Conservation (phyloP, 2,797 vertebrate genomes). For the Sebastes glaucus region DNA sequence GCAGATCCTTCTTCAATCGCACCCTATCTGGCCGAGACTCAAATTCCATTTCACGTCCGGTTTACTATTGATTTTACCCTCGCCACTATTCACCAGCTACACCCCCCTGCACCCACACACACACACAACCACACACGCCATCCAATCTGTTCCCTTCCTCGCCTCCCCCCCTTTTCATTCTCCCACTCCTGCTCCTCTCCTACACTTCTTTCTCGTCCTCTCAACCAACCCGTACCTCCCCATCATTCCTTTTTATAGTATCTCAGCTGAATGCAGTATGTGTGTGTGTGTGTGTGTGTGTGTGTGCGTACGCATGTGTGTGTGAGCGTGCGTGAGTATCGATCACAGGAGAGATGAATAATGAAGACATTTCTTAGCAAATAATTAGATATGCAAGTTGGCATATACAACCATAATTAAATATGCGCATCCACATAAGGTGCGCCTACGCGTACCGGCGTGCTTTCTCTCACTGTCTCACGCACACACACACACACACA, state of each 20-base stretch:
- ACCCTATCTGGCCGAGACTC: constrained; percentile 75
- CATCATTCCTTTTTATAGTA: constrained; percentile 46
- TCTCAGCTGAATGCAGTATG: constrained; percentile 22
- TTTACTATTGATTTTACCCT: constrained; percentile 83
- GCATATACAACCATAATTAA: constrained; percentile 59
- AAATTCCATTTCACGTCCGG: constrained; percentile 82
- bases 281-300: not conserved
- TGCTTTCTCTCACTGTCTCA: constrained; percentile 27
- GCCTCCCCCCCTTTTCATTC: constrained; percentile 44
- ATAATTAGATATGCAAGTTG: constrained; percentile 59
- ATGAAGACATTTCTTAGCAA: constrained; percentile 58
- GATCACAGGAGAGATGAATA: constrained; percentile 63
- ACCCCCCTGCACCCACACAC: constrained; percentile 21
- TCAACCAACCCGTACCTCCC: constrained; percentile 44
- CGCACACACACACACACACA: not conserved
- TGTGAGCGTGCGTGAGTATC: not conserved
- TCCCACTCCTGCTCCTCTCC: constrained; percentile 38
- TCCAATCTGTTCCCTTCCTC: constrained; percentile 60
- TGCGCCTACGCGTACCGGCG: constrained; percentile 26
- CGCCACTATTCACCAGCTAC: constrained; percentile 68
- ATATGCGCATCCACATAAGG: constrained; percentile 63
- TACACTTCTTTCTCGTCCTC: constrained; percentile 39
- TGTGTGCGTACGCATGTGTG: not conserved
- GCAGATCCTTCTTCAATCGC: constrained; percentile 69
- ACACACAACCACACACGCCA: constrained; percentile 24